Conservation (phyloP, 2,113 vertebrate genomes). For the Pluvianellus socialis region DNA sequence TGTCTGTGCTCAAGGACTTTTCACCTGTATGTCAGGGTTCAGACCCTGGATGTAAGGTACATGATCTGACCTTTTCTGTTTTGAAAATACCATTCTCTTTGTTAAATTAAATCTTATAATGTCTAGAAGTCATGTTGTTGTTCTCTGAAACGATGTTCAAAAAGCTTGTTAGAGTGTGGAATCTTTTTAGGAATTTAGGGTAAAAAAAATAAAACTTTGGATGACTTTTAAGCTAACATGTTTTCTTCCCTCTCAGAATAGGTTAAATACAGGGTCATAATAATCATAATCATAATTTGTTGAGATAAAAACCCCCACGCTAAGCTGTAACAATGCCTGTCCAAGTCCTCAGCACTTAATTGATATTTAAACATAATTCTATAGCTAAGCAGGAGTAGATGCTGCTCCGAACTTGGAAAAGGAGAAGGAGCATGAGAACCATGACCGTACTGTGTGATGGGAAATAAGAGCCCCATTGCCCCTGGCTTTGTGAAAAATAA, state of each 20-base stretch:
- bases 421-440: not conserved
- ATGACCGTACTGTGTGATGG: not conserved
- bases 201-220: not conserved
- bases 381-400: not conserved
- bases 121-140: not conserved
- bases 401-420: not conserved
- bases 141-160: not conserved
- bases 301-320: rapidly evolving
- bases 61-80: not conserved
- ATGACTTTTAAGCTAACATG: not conserved
- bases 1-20: not conserved
- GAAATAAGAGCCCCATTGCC: not conserved
- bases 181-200: not conserved
- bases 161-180: not conserved
- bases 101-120: not conserved
- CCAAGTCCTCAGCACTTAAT: not conserved
- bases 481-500: not conserved
- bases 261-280: not conserved
- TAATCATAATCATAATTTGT: not conserved
- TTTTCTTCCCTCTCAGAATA: not conserved
- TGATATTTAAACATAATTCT: not conserved
- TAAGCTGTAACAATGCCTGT: not conserved
- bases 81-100: not conserved
- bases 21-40: not conserved
- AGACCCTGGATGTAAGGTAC: not conserved